These are phyloP conservation scores for Eupeodes corollae DNA, from an alignment of 1,140 invertebrate genomes.

Conservation along the genomic window DNA sequence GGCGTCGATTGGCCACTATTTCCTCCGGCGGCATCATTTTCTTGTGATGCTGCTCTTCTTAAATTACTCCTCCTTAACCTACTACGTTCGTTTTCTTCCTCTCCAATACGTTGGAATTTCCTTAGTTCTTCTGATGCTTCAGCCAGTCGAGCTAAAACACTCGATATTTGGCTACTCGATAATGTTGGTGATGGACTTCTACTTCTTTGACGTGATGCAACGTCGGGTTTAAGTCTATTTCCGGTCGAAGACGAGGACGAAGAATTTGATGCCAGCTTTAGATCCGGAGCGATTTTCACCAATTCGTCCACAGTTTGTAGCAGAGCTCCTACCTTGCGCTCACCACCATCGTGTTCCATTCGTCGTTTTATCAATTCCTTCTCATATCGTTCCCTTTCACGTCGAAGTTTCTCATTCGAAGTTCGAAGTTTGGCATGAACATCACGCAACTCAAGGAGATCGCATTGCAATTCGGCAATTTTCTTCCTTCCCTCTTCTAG, in stretches of 20 bases:
- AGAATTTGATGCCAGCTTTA: constrained; percentile 32
- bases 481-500: constrained; percentile 80
- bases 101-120: constrained; percentile 38
- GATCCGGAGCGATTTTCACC: constrained; percentile 57
- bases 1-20: constrained; percentile 29
- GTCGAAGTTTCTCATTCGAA: constrained; percentile 79
- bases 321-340: constrained; percentile 39
- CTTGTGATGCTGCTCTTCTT: constrained; percentile 39
- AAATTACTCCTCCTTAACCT: constrained; percentile 35
- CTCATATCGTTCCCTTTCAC: constrained; percentile 76
- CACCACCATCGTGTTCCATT: constrained; percentile 39
- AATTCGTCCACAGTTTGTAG: constrained; percentile 67
- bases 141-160: constrained; percentile 34
- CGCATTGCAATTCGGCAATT: constrained; percentile 68
- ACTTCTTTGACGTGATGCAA: constrained; percentile 24
- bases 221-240: constrained; percentile 26
- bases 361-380: constrained; percentile 61
- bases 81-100: constrained; percentile 42
- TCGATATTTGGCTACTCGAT: constrained; percentile 36
- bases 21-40: constrained; percentile 35
- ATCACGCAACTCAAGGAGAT: constrained; percentile 75
- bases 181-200: constrained; percentile 30
- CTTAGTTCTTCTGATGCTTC: constrained; percentile 43
- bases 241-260: constrained; percentile 8
- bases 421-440: constrained; percentile 83